phyloP scores from a whole-genome alignment of 2,113 vertebrate species.

The Urocynchramus pylzowi region DNA sequence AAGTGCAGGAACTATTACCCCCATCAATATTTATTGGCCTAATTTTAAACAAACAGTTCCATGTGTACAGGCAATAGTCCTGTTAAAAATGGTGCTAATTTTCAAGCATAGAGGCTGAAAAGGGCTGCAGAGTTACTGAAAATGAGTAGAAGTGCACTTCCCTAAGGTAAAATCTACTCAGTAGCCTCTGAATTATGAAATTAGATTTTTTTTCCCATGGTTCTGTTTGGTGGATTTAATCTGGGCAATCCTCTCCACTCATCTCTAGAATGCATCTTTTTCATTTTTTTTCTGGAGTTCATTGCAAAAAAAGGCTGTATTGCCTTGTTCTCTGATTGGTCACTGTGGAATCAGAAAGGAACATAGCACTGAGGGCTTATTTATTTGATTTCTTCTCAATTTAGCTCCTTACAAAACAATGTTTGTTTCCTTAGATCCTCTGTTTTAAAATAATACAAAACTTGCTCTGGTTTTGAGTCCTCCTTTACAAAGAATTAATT shows the following conservation, averaged over 20 bases:
- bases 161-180: conserved; percentile 62
- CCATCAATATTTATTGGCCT: conserved; percentile 69
- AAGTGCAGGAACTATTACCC: conserved; percentile 67
- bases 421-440: not conserved
- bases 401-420: not conserved
- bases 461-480: not conserved
- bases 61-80: conserved; percentile 37
- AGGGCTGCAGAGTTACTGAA: conserved; percentile 64
- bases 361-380: not conserved
- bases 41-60: conserved; percentile 62
- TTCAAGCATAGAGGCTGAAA: conserved; percentile 63
- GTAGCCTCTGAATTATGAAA: conserved; percentile 54
- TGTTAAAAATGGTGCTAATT: conserved; percentile 71
- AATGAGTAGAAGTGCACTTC: conserved; percentile 62
- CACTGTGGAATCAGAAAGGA: not conserved
- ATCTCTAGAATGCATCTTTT: conserved; percentile 1
- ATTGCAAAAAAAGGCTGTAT: not conserved
- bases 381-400: not conserved
- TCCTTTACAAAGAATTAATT: not conserved
- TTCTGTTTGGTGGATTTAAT: conserved; percentile 61
- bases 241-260: conserved; percentile 15
- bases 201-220: conserved; percentile 41
- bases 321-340: not conserved
- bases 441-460: not conserved
- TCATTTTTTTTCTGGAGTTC: not conserved